Evolutionary conservation across 2,113 vertebrate species (phyloP), one percentile per base, ranked within the genome.

Genomic region (Chionis minor): DNA sequence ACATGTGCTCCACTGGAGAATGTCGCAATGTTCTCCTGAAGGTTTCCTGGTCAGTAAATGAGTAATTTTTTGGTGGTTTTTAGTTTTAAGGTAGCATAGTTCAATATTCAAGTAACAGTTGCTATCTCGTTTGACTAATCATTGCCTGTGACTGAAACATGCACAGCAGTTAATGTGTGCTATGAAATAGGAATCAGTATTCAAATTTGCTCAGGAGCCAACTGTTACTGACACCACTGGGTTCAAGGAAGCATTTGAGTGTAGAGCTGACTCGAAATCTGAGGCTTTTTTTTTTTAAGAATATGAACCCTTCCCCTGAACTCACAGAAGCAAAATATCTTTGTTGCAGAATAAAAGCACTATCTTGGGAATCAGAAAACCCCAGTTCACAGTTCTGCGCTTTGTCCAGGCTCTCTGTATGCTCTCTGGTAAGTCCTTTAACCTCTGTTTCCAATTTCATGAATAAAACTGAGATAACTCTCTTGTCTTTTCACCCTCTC

Each of bases 151-250:
- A 92, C 42, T 35, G 81, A 94, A 95, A 52, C 52, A n/a, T 10
- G 19, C 14, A 12, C 22, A 28, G 44, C n/a, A 62, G 42, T 28
- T 65, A 26, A 63, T 26, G 26, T 30, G 38, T 55, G 58, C 70
- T 77, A 51, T 56, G 55, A 87, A 88, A 61, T n/a, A 96, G 86
- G 63, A 82, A 62, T 42, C 17, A 14, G 55, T 88, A 79, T 63
- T 96, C 74, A 82, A 93, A 82, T 81, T 80, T 42, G 16, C 87
- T 84, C 55, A 40, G 72, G 92, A 93, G 67, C 80, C 93, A 81
- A 87, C 88, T 78, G 92, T 94, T 94, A 55, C 66, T 54, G 38
- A 42, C 69, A 82, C 81, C 22, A 28, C n/a, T 35, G 63, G 52
- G 78, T 71, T 86, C 56, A 78, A 52, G n/a, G 55, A 91, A 30